A percentile compares a stretch with the other conserved stretches of the same genome.
phyloP scores from a whole-genome alignment of 2,113 vertebrate genomes.

The Henicopernis longicauda region DNA sequence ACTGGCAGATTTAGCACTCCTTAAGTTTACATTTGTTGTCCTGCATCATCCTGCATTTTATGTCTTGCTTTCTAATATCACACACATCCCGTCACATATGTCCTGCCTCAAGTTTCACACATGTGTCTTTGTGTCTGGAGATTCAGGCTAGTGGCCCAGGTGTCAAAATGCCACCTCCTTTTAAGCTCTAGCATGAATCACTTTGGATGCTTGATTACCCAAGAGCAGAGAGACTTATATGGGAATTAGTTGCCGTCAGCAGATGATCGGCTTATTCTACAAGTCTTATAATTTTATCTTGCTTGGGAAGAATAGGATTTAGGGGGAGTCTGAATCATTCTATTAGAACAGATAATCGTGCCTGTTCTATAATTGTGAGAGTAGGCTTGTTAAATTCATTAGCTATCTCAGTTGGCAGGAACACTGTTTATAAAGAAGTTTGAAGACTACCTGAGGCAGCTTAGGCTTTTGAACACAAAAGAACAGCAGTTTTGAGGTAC shows the following conservation, averaged over 20 bases:
- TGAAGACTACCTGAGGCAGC: conserved; percentile 9
- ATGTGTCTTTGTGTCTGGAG: not conserved
- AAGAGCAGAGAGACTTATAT: not conserved
- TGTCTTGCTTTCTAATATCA: not conserved
- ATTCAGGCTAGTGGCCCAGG: not conserved
- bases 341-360: not conserved
- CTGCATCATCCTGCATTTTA: not conserved
- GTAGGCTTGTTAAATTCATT: not conserved
- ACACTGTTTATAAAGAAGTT: not conserved
- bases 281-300: conserved; percentile 48
- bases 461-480: conserved; percentile 1
- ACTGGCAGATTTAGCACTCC: not conserved
- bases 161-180: not conserved
- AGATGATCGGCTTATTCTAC: not conserved
- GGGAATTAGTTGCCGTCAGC: conserved; percentile 8
- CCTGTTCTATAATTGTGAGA: not conserved
- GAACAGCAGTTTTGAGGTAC: not conserved
- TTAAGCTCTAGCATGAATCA: conserved; percentile 32
- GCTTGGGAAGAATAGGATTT: conserved; percentile 18
- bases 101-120: not conserved
- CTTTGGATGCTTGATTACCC: conserved; percentile 32
- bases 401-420: not conserved
- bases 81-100: not conserved
- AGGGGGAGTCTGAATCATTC: not conserved
- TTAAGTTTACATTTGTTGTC: not conserved